phyloP scores from a whole-genome alignment of 2,888 invertebrate species.

The Neocrepidodera transversa region DNA sequence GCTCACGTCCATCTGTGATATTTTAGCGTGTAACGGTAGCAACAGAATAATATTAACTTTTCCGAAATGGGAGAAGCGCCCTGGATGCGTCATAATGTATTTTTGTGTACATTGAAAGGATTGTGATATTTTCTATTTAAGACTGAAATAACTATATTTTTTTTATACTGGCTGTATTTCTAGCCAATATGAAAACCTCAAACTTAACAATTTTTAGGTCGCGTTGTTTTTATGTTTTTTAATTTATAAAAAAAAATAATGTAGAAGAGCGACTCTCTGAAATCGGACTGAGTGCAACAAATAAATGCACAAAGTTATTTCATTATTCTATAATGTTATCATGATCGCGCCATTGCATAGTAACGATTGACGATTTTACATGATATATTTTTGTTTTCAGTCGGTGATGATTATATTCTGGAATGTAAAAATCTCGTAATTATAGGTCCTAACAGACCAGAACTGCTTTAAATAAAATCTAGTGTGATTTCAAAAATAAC shows the following conservation, averaged over 20 bases:
- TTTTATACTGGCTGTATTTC: constrained; percentile 49
- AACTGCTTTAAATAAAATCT: constrained; percentile 43
- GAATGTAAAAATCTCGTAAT: constrained; percentile 43
- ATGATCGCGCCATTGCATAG: constrained; percentile 58
- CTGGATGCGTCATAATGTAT: constrained; percentile 42
- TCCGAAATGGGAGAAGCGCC: constrained; percentile 58
- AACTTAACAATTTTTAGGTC: constrained; percentile 35
- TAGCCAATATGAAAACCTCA: constrained; percentile 37
- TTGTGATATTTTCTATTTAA: constrained; percentile 64
- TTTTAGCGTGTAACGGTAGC: constrained; percentile 61
- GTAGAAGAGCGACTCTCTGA: constrained; percentile 53
- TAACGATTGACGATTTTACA: constrained; percentile 55
- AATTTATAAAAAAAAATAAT: constrained; percentile 28
- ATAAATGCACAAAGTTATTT: constrained; percentile 55
- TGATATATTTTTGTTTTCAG: constrained; percentile 44
- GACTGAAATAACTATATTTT: constrained; percentile 63
- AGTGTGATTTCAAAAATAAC: constrained; percentile 41
- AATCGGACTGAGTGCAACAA: constrained; percentile 56
- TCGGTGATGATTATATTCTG: constrained; percentile 38
- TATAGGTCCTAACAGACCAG: constrained; percentile 45
- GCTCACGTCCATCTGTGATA: constrained; percentile 61
- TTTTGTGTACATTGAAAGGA: constrained; percentile 55
- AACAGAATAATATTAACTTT: constrained; percentile 60
- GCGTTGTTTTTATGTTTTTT: constrained; percentile 36
- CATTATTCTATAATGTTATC: constrained; percentile 59